Evolutionary conservation across 2,797 vertebrate genomes (phyloP).

Genomic region (Tolypeutes matacus): DNA sequence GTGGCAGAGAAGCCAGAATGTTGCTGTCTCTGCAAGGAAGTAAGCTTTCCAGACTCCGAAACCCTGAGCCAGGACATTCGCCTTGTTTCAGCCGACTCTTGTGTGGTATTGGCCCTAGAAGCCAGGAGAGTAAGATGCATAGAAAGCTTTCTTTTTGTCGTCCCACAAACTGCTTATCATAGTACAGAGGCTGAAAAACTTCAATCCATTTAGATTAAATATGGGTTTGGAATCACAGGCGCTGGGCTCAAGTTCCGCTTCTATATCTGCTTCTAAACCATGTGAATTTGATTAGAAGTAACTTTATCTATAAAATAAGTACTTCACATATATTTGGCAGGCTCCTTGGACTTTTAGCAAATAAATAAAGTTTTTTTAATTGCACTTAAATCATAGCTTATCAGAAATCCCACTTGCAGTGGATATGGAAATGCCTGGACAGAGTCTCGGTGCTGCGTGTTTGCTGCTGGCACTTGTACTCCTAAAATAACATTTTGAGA

Average conservation of each 20-base stretch:
- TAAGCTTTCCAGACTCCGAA: too few species aligned
- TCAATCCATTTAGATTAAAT: neutral
- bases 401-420: neutral
- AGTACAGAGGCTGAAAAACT: neutral
- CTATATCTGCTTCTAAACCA: neutral
- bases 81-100: too few species aligned
- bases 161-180: neutral
- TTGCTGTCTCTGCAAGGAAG: too few species aligned
- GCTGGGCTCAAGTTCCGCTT: neutral
- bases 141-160: too few species aligned
- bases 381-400: neutral
- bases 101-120: too few species aligned
- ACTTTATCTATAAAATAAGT: constrained; percentile 20
- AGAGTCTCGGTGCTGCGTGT: neutral
- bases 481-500: constrained; percentile 56
- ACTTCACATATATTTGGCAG: neutral
- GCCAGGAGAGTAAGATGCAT: neutral
- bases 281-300: neutral
- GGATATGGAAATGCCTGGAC: neutral
- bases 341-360: neutral
- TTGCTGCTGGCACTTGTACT: constrained; percentile 1
- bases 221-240: neutral
- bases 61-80: too few species aligned
- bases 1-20: too few species aligned
- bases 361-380: constrained; percentile 1